A percentile compares a stretch with the other conserved stretches of the same genome.
These are phyloP conservation scores for Rhinichthys klamathensis DNA, from an alignment of 2,113 vertebrate genomes.

Conservation along the genomic window DNA sequence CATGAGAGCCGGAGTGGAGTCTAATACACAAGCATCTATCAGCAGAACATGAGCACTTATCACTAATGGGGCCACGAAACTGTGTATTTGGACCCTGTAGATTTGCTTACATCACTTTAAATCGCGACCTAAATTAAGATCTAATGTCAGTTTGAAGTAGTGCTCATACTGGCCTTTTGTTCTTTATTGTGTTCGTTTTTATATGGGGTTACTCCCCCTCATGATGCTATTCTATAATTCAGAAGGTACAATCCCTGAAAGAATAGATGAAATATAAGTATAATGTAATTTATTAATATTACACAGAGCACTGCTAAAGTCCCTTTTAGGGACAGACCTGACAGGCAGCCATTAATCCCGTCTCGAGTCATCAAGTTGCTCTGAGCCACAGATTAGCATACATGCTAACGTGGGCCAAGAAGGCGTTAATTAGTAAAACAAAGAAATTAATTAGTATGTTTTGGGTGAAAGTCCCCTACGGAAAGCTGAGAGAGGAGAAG, in stretches of 20 bases:
- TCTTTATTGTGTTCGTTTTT: conserved; percentile 41
- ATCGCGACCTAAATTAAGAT: conserved; percentile 16
- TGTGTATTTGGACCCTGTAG: conserved; percentile 30
- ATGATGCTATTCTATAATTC: conserved; percentile 48
- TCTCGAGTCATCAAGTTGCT: conserved; percentile 49
- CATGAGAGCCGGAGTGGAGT: conserved; percentile 63
- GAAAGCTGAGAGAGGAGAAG: conserved; percentile 63
- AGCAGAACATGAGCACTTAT: conserved; percentile 39
- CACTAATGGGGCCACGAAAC: conserved; percentile 33
- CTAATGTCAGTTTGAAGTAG: conserved; percentile 27
- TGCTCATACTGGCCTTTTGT: conserved; percentile 7
- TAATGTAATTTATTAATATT: conserved; percentile 54
- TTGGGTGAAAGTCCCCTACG: conserved; percentile 59
- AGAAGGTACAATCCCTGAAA: conserved; percentile 51
- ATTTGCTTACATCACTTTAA: conserved; percentile 18
- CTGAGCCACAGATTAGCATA: conserved; percentile 60
- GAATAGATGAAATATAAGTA: conserved; percentile 46
- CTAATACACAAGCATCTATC: conserved; percentile 56
- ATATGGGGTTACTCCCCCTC: conserved; percentile 4
- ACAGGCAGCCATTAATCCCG: conserved; percentile 51
- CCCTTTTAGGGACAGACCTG: conserved; percentile 30
- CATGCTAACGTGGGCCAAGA: conserved; percentile 57
- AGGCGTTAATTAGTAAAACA: conserved; percentile 69
- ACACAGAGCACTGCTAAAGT: conserved; percentile 24
- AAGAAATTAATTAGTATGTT: conserved; percentile 71